Evolutionary conservation across 2,888 invertebrate species (phyloP), one percentile per base, ranked within the genome.

Genomic region (Sycophila texana): DNA sequence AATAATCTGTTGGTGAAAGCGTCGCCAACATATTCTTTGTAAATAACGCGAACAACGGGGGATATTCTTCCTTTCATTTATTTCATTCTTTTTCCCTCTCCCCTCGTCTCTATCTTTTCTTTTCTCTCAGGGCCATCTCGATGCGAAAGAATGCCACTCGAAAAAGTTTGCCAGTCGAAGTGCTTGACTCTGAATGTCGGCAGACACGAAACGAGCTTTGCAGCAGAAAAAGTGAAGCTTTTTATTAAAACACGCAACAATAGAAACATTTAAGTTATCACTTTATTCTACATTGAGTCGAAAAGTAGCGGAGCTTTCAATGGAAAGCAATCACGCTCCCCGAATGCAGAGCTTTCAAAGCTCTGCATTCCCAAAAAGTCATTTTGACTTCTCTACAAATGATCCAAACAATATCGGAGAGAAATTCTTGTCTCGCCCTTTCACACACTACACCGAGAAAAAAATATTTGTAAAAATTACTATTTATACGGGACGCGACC

Each of bases 1-100:
- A 68, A 68, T 68, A 55, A 68, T 68, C 55, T 30, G 55, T 53
- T 61, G 61, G 30, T n/a, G 10, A 61, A 61, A 60, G 60, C 26
- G 30, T 16, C 47, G 68, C n/a, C 55, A 26, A 55, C 26, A 49
- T 53, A 53, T 67, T 67, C 55, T 26, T 55, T n/a, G n/a, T 55
- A 30, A 26, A 63, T 16, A 63, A 39, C 70, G 39, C n/a, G 70
- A 70, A 70, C 57, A 57, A 70, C 18, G 20, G 57, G 49, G 26
- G 39, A n/a, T 30, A 70, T 39, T 58, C 39, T 47, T 39, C 18
- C 57, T 16, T 58, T 58, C 47, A 16, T 47, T 68, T 70, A 47
- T 39, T 47, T 53, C 18, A 30, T 12, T 39, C 65, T n/a, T n/a
- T 65, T 65, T 47, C 47, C 47, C 7, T n/a, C n/a, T 47, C n/a